Evolutionary conservation across 2,797 vertebrate genomes (phyloP).

Genomic region (Micropoecilia bifurca): DNA sequence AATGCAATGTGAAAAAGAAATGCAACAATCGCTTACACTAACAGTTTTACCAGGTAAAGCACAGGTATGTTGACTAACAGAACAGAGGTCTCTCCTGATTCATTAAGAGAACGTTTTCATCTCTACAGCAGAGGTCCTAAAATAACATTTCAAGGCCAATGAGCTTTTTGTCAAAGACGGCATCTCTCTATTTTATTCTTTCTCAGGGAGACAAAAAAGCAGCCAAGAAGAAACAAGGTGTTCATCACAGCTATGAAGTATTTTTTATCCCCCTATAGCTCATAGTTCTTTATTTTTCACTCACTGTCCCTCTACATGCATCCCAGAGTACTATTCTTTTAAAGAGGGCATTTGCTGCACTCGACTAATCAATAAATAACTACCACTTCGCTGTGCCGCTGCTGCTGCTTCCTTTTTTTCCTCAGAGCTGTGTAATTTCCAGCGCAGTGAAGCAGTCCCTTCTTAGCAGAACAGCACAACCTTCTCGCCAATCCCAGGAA

Average conservation of each 20-base stretch:
- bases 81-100: background rate
- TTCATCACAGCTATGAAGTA: background rate
- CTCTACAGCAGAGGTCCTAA: background rate
- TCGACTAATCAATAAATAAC: conserved; percentile 65
- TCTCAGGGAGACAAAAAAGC: background rate
- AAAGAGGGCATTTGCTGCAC: conserved; percentile 38
- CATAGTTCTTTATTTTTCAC: conserved; percentile 11
- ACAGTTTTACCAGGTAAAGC: background rate
- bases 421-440: conserved; percentile 21
- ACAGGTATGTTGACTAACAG: background rate
- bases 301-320: conserved; percentile 8
- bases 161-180: background rate
- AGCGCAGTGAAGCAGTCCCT: conserved; percentile 28
- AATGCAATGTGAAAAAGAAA: background rate
- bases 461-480: conserved; percentile 33
- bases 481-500: conserved; percentile 35
- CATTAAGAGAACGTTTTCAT: background rate
- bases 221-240: background rate
- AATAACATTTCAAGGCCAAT: background rate
- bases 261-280: background rate
- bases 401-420: conserved; percentile 23
- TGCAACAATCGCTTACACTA: background rate
- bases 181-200: conserved; percentile 1
- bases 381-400: conserved; percentile 21
- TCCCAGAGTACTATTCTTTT: conserved; percentile 21